phyloP scores from a whole-genome alignment of 30 jellyfish, hydroid and myxozoan species.

The Hydractinia echinata region DNA sequence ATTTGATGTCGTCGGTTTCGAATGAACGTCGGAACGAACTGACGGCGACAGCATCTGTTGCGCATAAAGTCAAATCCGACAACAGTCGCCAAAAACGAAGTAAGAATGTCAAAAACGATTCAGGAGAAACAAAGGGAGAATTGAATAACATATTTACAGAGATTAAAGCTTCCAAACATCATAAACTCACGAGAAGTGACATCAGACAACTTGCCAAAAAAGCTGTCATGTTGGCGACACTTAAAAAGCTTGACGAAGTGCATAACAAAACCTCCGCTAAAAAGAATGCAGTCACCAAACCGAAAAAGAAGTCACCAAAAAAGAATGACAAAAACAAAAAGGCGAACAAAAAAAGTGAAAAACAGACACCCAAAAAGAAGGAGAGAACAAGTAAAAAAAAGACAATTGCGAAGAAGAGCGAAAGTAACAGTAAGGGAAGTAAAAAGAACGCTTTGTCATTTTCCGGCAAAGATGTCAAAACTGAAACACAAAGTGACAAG shows the following conservation, averaged over 20 bases:
- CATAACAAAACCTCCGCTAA: slow-evolving; percentile 20
- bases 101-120: not conserved
- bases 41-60: slow-evolving; percentile 23
- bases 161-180: slow-evolving; percentile 70
- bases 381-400: not conserved
- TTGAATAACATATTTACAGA: slow-evolving; percentile 65
- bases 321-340: slow-evolving; percentile 15
- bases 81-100: not conserved
- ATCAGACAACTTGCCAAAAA: slow-evolving; percentile 83
- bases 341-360: not conserved
- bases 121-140: slow-evolving; percentile 58
- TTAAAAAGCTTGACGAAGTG: slow-evolving; percentile 32
- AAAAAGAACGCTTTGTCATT: not conserved
- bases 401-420: slow-evolving; percentile 20
- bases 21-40: slow-evolving; percentile 32
- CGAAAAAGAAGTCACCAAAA: slow-evolving; percentile 14
- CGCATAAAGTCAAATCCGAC: not conserved
- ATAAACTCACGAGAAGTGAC: slow-evolving; percentile 86
- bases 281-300: slow-evolving; percentile 13
- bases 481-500: not conserved
- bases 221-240: slow-evolving; percentile 67
- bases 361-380: not conserved
- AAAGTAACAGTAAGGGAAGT: not conserved
- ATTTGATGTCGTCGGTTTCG: not conserved
- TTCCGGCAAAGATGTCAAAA: slow-evolving; percentile 2